Evolutionary conservation across 2,888 invertebrate species (phyloP).

Genomic region (Melipona bicolor): DNA sequence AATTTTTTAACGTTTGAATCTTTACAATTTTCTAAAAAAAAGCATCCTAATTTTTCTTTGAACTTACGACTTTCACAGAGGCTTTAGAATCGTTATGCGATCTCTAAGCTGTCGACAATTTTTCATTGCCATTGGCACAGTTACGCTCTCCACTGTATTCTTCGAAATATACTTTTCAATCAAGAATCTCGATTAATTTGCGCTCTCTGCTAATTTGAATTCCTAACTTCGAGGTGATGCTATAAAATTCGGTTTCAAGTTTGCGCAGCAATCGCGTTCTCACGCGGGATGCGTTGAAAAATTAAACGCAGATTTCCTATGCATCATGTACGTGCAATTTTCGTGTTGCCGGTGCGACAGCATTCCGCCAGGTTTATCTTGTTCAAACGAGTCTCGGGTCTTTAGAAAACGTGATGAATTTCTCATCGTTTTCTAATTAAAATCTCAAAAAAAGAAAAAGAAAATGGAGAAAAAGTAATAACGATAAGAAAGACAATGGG

Average conservation of each 20-base stretch:
- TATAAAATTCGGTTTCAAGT: slow-evolving; percentile 9
- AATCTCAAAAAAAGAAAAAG: not conserved
- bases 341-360: slow-evolving; percentile 3
- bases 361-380: not conserved
- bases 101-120: no score
- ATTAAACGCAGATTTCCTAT: slow-evolving; percentile 28
- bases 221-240: not conserved
- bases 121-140: no score
- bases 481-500: not conserved
- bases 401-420: not conserved
- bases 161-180: not conserved
- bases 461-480: not conserved
- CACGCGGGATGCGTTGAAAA: slow-evolving; percentile 8
- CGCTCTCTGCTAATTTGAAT: not conserved
- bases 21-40: no score
- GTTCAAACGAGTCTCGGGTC: not conserved
- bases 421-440: not conserved
- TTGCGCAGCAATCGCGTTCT: not conserved
- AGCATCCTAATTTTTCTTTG: no score
- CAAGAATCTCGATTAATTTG: not conserved
- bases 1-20: no score
- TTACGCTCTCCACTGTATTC: not conserved
- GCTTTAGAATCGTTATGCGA: no score
- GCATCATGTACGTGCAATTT: slow-evolving; percentile 39
- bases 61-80: no score